These are phyloP conservation scores for Morone chrysops DNA, from an alignment of 2,113 vertebrate genomes.

Conservation along the genomic window DNA sequence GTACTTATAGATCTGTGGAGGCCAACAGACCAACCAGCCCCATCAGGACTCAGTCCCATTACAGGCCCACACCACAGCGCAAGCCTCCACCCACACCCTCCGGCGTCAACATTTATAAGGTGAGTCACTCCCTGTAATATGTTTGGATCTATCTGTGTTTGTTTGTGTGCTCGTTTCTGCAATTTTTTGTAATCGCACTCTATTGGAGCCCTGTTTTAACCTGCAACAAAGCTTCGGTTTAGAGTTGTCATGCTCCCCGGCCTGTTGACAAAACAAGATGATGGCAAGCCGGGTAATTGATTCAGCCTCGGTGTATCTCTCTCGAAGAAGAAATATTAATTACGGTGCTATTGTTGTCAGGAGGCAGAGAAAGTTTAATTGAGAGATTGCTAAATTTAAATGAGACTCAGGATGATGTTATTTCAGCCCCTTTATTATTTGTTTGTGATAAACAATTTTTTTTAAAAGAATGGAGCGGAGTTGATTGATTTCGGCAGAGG, in stretches of 20 bases:
- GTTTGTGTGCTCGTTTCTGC: constrained; percentile 8
- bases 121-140: constrained; percentile 45
- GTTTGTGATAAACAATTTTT: constrained; percentile 31
- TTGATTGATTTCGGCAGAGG: constrained; percentile 58
- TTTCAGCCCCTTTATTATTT: constrained; percentile 48
- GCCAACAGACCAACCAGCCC: constrained; percentile 72
- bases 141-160: neutral
- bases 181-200: constrained; percentile 37
- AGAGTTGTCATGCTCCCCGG: constrained; percentile 33
- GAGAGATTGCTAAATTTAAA: constrained; percentile 51
- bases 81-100: constrained; percentile 76
- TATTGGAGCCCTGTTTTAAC: constrained; percentile 26
- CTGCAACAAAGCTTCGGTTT: constrained; percentile 21
- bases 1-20: constrained; percentile 74
- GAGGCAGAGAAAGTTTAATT: constrained; percentile 56
- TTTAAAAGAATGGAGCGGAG: constrained; percentile 14
- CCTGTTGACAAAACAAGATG: constrained; percentile 70
- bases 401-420: constrained; percentile 45
- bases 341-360: constrained; percentile 48
- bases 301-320: constrained; percentile 53
- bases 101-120: constrained; percentile 75
- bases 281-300: constrained; percentile 61
- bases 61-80: constrained; percentile 71
- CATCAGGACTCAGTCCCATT: constrained; percentile 69
- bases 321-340: constrained; percentile 73